Evolutionary conservation across 2,113 vertebrate species (phyloP).

Genomic region (Podarcis muralis): DNA sequence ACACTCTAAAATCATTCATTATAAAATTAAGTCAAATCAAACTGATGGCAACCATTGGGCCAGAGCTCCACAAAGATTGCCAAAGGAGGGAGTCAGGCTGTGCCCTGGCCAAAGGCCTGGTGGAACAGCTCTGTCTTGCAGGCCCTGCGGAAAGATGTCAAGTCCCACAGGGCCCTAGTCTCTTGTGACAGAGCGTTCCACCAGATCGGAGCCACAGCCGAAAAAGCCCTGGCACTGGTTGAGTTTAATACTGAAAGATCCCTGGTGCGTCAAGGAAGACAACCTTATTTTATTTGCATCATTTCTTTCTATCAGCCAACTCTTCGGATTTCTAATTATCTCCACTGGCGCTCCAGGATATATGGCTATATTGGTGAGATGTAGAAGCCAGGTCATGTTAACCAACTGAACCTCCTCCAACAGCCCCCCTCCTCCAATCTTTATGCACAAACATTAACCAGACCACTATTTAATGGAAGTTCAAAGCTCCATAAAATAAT

Average conservation of each 20-base stretch:
- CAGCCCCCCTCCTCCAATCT: background rate
- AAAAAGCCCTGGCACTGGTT: too few relatives aligned
- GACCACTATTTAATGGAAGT: slow-evolving; percentile 64
- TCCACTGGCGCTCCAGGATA: slow-evolving; percentile 33
- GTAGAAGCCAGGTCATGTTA: slow-evolving; percentile 47
- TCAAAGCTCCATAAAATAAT: slow-evolving; percentile 65
- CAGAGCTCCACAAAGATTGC: too few relatives aligned
- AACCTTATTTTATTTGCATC: slow-evolving; percentile 50
- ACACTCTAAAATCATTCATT: too few relatives aligned
- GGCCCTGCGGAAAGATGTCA: too few relatives aligned
- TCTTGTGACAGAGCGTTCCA: too few relatives aligned
- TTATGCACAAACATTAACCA: slow-evolving; percentile 65
- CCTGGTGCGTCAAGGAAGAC: slow-evolving; percentile 21
- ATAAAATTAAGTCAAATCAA: too few relatives aligned
- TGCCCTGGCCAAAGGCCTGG: too few relatives aligned
- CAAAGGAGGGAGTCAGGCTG: too few relatives aligned
- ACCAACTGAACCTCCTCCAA: slow-evolving; percentile 36
- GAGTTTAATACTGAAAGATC: slow-evolving; percentile 20
- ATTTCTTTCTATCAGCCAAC: slow-evolving; percentile 44
- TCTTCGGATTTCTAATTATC: slow-evolving; percentile 49
- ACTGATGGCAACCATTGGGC: too few relatives aligned
- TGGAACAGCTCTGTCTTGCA: too few relatives aligned
- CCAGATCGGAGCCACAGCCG: too few relatives aligned
- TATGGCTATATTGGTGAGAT: slow-evolving; percentile 36
- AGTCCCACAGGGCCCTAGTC: too few relatives aligned